These are phyloP conservation scores for Cebus imitator DNA, from an alignment of 2,113 vertebrate genomes.

Conservation along the genomic window DNA sequence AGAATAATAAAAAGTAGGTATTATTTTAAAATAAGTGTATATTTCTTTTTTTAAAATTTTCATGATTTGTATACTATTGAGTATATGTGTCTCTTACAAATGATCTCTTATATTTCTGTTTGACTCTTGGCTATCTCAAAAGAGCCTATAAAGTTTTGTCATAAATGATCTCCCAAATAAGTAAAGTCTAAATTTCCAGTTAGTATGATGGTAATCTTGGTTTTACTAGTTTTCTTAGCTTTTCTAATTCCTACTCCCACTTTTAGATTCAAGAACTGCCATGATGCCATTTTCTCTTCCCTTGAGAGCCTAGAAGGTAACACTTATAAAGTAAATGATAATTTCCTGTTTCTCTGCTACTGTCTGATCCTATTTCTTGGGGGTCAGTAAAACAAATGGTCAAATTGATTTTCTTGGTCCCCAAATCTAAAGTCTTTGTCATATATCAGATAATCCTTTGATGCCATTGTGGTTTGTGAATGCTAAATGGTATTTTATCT, in stretches of 20 bases:
- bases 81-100: background rate
- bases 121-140: background rate
- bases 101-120: background rate
- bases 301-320: background rate
- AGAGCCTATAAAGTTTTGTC: background rate
- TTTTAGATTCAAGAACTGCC: background rate
- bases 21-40: background rate
- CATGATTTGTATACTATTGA: background rate
- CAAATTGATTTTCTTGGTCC: conserved; percentile 8
- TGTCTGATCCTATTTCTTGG: background rate
- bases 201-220: background rate
- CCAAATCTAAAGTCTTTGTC: conserved; percentile 19
- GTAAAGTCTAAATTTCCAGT: background rate
- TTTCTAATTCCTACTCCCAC: background rate
- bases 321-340: background rate
- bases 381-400: background rate
- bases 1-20: background rate
- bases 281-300: background rate
- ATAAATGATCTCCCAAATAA: background rate
- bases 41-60: background rate
- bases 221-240: background rate
- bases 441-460: conserved; percentile 33
- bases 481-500: conserved; percentile 38
- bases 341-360: background rate
- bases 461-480: background rate